phyloP scores from a whole-genome alignment of 2,888 invertebrate species.

The Cantharis nigra region DNA sequence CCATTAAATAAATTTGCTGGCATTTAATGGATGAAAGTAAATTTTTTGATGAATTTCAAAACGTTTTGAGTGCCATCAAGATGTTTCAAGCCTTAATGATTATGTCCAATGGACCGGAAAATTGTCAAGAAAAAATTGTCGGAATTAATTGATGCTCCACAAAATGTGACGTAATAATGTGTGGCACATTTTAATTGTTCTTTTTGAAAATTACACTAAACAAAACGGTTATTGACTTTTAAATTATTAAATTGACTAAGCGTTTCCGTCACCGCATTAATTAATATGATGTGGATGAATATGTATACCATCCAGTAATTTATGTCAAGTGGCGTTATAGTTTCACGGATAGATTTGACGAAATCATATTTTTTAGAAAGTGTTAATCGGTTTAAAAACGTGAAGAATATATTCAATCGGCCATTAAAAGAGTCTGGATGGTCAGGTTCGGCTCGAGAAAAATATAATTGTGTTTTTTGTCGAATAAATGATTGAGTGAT shows the following conservation, averaged over 20 bases:
- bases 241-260: background rate
- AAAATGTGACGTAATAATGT: background rate
- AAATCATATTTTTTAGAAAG: background rate
- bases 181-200: background rate
- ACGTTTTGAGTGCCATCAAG: background rate
- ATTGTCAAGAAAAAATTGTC: background rate
- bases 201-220: background rate
- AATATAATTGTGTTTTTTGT: background rate
- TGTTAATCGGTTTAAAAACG: background rate
- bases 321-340: background rate
- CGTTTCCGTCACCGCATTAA: background rate
- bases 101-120: background rate
- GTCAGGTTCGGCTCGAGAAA: background rate
- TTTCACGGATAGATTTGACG: background rate
- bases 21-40: background rate
- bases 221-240: background rate
- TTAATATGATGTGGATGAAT: background rate
- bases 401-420: background rate
- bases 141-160: background rate
- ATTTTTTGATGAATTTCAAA: background rate
- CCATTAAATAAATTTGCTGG: constrained; percentile 7
- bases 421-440: background rate
- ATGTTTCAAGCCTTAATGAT: background rate
- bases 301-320: background rate
- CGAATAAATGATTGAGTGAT: background rate